These are phyloP conservation scores for Sanderia malayensis DNA, from an alignment of 30 jellyfish, hydroid and myxozoan species.

Conservation along the genomic window DNA sequence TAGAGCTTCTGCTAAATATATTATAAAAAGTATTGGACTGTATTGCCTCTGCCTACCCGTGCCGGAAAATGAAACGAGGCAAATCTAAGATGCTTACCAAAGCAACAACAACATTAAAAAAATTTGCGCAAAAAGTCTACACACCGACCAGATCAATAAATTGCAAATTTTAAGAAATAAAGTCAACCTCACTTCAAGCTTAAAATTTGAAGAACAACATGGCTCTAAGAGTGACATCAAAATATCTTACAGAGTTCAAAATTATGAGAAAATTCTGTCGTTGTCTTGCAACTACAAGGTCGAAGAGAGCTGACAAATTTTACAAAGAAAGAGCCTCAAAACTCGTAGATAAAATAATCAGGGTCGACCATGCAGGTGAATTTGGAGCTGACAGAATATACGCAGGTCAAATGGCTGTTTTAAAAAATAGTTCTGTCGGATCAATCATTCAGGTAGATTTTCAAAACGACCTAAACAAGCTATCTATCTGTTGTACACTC, in stretches of 20 bases:
- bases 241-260: neutral
- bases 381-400: slow-evolving; percentile 91
- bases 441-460: slow-evolving; percentile 61
- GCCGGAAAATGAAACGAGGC: no score
- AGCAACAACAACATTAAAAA: no score
- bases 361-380: slow-evolving; percentile 98
- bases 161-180: no score
- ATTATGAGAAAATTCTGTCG: neutral
- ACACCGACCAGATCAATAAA: no score
- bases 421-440: slow-evolving; percentile 55
- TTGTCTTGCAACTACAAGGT: slow-evolving; percentile 18
- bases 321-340: slow-evolving; percentile 22
- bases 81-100: no score
- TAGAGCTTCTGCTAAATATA: no score
- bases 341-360: slow-evolving; percentile 55
- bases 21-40: no score
- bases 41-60: no score
- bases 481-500: no score
- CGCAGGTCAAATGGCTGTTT: slow-evolving; percentile 93
- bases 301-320: slow-evolving; percentile 18
- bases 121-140: no score
- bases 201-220: neutral
- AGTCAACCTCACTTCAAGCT: no score
- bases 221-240: neutral
- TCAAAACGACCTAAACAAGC: neutral